Evolutionary conservation across 2,888 invertebrate genomes (phyloP).

Genomic region (Prosapia bicincta): DNA sequence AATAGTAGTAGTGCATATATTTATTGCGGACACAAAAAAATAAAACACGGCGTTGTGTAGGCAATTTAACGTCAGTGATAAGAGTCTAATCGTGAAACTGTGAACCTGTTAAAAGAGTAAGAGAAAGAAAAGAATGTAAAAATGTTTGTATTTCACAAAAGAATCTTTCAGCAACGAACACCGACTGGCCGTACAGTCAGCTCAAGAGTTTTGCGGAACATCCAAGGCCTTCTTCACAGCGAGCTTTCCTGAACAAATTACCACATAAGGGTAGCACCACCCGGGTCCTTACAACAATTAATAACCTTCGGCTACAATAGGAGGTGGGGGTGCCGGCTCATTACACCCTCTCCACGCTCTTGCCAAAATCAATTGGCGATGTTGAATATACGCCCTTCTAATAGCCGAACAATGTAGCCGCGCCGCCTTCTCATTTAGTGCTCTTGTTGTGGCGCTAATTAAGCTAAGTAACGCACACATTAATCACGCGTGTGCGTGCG

Average conservation of each 20-base stretch:
- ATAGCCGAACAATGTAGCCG: not conserved
- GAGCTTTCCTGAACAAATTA: not conserved
- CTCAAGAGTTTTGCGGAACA: too few relatives aligned
- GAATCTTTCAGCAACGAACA: too few relatives aligned
- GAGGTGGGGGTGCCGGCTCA: slow-evolving; percentile 28
- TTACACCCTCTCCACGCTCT: slow-evolving; percentile 18
- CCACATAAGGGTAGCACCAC: not conserved
- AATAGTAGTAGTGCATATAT: too few relatives aligned
- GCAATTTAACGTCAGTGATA: too few relatives aligned
- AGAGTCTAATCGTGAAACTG: too few relatives aligned
- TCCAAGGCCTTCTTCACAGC: too few relatives aligned
- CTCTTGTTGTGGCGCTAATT: not conserved
- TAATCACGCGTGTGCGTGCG: not conserved
- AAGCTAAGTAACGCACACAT: not conserved
- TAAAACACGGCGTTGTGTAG: too few relatives aligned
- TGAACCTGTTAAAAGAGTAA: too few relatives aligned
- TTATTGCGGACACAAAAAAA: too few relatives aligned
- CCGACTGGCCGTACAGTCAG: too few relatives aligned
- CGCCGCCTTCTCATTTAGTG: not conserved
- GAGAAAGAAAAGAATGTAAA: too few relatives aligned
- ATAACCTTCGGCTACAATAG: not conserved
- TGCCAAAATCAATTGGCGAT: slow-evolving; percentile 20
- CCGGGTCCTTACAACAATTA: not conserved
- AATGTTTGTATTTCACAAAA: too few relatives aligned
- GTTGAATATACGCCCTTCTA: not conserved